Conservation (phyloP, 2,797 vertebrate genomes). For the Jordanella pulchra region DNA sequence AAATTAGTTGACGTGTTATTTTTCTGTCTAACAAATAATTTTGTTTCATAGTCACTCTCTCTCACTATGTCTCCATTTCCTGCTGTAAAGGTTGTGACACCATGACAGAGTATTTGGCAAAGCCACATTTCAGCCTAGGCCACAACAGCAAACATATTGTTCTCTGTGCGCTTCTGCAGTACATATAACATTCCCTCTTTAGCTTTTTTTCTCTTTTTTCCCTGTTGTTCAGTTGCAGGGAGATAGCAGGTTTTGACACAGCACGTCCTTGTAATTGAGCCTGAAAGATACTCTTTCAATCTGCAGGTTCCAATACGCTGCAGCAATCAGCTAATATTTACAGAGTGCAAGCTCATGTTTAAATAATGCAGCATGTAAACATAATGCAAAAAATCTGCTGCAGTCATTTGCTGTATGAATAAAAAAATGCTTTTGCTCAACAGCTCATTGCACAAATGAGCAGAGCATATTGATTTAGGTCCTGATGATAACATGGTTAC, state of each 20-base stretch:
- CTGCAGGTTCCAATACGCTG: constrained; percentile 8
- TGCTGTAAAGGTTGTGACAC: constrained; percentile 38
- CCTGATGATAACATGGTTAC: constrained; percentile 17
- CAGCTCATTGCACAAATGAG: constrained; percentile 43
- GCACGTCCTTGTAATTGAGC: constrained; percentile 21
- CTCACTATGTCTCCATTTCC: constrained; percentile 28
- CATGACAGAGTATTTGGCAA: constrained; percentile 46
- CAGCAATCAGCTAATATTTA: constrained; percentile 21
- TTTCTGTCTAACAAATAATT: constrained; percentile 1
- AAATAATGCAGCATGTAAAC: constrained; percentile 21
- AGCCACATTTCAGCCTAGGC: constrained; percentile 35
- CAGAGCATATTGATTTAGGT: constrained; percentile 47
- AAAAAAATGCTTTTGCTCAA: constrained; percentile 25
- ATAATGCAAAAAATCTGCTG: constrained; percentile 12
- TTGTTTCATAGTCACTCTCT: neutral
- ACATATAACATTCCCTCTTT: constrained; percentile 23
- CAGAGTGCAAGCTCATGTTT: constrained; percentile 14
- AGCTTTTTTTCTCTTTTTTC: constrained; percentile 12
- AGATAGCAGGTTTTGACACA: constrained; percentile 29
- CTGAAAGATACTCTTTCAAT: constrained; percentile 12
- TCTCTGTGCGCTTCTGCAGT: constrained; percentile 19
- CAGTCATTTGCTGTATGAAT: constrained; percentile 9
- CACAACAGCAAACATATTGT: constrained; percentile 26
- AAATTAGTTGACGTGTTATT: constrained; percentile 22
- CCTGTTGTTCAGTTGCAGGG: constrained; percentile 17